Base-by-base conservation (phyloP, 2,888 invertebrate species). In the Alloplasta piceator region DNA sequence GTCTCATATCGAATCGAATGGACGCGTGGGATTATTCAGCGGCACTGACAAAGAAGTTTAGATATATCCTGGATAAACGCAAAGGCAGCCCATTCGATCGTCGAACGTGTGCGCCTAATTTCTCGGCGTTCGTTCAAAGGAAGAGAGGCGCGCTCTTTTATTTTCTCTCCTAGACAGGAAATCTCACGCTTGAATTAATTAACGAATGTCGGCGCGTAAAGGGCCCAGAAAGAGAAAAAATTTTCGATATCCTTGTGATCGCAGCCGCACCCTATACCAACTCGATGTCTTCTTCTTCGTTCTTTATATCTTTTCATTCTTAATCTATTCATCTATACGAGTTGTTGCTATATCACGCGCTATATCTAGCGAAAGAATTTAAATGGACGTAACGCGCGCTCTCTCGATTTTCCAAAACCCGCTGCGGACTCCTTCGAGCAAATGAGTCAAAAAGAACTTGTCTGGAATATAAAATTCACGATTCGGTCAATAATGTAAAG, bases 101-200 rank as follows among this genome's bases (percentile, higher is more conserved):
- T 71, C 66, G 63, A 12, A 60, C 60, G 64, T 55, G 56, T 56
- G 71, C 63, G 66, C 56, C 46, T 64, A 48, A 41, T 60, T 48
- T 66, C 48, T 78, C 63, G 52, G 77, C 70, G 26, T 72, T 82
- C 85, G 84, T 83, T 52, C 63, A 43, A 85, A 85, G 85, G 81
- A 78, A 26, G 72, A 83, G 79, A 81, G 76, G 79, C 64, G 60
- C 74, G 83, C 73, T 63, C 55, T 50, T 50, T 60, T 12, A 38
- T 41, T 48, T 60, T 9, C 74, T 61, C 60, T 61, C 56, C 67
- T 56, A 85, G 88, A 85, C 86, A 86, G 88, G 87, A 89, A 89
- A 90, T 90, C 90, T 90, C 88, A 91, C 91, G 90, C 91, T 90
- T 90, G 86, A 89, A 89, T 91, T 91, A 88, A 90, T 91, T 91